Evolutionary conservation across 2,797 vertebrate genomes (phyloP).

Genomic region (Percopsis omiscomaycus): DNA sequence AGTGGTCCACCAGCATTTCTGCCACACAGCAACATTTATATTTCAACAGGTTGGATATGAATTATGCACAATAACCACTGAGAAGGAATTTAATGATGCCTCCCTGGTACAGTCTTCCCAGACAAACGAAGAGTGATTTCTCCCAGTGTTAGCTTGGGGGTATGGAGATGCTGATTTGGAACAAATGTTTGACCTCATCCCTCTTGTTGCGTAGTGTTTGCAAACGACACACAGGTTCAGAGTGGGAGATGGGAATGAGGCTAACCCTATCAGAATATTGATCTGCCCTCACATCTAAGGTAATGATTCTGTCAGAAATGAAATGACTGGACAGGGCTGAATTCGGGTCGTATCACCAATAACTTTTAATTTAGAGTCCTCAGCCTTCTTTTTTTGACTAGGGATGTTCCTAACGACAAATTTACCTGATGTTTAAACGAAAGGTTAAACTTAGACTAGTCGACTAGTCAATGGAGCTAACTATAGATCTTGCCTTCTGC

Average conservation of each 20-base stretch:
- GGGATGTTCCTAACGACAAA: too few relatives aligned
- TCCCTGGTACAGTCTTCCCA: constrained; percentile 72
- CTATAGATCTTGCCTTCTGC: too few relatives aligned
- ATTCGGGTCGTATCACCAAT: constrained; percentile 61
- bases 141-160: constrained; percentile 57
- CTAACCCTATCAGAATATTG: constrained; percentile 75
- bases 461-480: too few relatives aligned
- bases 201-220: constrained; percentile 67
- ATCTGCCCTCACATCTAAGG: constrained; percentile 71
- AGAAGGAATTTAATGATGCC: constrained; percentile 89
- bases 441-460: too few relatives aligned
- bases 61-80: constrained; percentile 88
- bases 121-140: constrained; percentile 71
- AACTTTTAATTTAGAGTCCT: constrained; percentile 76
- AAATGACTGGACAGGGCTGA: constrained; percentile 64
- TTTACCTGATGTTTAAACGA: too few relatives aligned
- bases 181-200: constrained; percentile 75
- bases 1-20: constrained; percentile 64
- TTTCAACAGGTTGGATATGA: constrained; percentile 86
- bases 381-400: constrained; percentile 60
- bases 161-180: constrained; percentile 74
- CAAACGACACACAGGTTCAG: constrained; percentile 61
- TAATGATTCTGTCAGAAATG: constrained; percentile 76
- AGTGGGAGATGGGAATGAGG: constrained; percentile 45
- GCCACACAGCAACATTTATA: constrained; percentile 85